Evolutionary conservation across 1,140 invertebrate species (phyloP).

Genomic region (Atopsyche davidsoni): DNA sequence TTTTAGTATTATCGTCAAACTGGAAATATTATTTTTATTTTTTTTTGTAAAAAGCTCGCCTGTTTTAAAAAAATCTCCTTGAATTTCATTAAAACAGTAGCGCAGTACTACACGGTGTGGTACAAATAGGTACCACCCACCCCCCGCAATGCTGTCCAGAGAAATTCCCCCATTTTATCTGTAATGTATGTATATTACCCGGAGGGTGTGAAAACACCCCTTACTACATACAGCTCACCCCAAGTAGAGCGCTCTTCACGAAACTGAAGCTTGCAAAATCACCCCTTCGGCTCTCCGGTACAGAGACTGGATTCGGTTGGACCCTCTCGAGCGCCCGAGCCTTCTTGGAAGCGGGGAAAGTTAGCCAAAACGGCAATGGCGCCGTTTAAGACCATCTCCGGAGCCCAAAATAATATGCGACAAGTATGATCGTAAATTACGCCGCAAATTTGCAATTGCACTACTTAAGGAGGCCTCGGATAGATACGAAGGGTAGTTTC

Average conservation of each 20-base stretch:
- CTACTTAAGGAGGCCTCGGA: conserved; percentile 25
- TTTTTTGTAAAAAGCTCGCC: too few relatives aligned
- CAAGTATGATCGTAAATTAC: conserved; percentile 44
- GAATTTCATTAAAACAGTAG: too few relatives aligned
- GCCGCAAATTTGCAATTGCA: conserved; percentile 50
- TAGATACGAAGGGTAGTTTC: background rate
- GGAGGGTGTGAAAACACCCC: conserved; percentile 30
- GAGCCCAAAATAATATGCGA: conserved; percentile 39
- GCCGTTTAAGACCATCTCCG: conserved; percentile 38
- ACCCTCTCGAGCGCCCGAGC: conserved; percentile 1
- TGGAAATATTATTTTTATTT: too few relatives aligned
- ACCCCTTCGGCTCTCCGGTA: conserved; percentile 16
- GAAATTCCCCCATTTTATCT: conserved; percentile 25
- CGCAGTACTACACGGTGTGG: too few relatives aligned
- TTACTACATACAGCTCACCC: conserved; percentile 18
- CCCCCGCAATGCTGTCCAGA: conserved; percentile 10
- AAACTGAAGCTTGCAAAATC: conserved; percentile 9
- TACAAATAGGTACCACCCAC: too few relatives aligned
- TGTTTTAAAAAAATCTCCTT: too few relatives aligned
- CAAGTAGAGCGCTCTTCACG: background rate
- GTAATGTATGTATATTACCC: conserved; percentile 31
- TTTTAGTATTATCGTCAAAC: too few relatives aligned
- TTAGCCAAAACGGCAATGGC: conserved; percentile 42
- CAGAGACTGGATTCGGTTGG: conserved; percentile 19
- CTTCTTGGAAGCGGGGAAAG: conserved; percentile 28